Conservation (phyloP, 2,797 vertebrate species). For the Gambelia wislizenii region DNA sequence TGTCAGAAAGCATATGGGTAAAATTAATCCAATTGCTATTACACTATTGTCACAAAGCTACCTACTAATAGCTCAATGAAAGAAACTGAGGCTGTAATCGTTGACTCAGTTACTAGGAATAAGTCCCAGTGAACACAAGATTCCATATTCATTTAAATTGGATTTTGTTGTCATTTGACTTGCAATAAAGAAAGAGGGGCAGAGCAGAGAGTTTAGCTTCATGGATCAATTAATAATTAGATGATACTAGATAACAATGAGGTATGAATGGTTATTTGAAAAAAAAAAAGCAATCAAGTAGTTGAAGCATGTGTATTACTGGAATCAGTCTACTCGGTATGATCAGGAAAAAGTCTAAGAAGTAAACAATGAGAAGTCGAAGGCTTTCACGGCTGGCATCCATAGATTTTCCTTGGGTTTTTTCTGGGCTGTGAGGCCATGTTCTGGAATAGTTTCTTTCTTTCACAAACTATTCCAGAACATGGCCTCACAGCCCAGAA, state of each 20-base stretch:
- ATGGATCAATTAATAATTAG: background rate
- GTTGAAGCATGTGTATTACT: background rate
- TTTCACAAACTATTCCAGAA: too few relatives aligned
- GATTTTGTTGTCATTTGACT: background rate
- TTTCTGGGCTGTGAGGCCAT: too few relatives aligned
- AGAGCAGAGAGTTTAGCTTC: background rate
- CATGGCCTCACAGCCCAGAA: too few relatives aligned
- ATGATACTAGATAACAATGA: background rate
- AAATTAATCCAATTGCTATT: background rate
- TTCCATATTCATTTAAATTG: background rate
- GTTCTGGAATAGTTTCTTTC: too few relatives aligned
- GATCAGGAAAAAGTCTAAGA: background rate
- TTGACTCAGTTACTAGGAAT: background rate
- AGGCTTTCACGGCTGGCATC: too few relatives aligned
- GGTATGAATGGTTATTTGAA: background rate
- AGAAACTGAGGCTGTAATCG: background rate
- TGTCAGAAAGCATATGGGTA: background rate
- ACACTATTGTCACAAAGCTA: background rate
- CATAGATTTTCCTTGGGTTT: too few relatives aligned
- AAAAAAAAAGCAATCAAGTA: background rate
- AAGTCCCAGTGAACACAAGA: background rate
- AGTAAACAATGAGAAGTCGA: slow-evolving; percentile 6
- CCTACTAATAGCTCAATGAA: background rate
- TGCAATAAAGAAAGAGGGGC: background rate
- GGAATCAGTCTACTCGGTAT: background rate